These are phyloP conservation scores for Drosophila hamatofila DNA, from an alignment of 2,888 invertebrate species.

Conservation along the genomic window DNA sequence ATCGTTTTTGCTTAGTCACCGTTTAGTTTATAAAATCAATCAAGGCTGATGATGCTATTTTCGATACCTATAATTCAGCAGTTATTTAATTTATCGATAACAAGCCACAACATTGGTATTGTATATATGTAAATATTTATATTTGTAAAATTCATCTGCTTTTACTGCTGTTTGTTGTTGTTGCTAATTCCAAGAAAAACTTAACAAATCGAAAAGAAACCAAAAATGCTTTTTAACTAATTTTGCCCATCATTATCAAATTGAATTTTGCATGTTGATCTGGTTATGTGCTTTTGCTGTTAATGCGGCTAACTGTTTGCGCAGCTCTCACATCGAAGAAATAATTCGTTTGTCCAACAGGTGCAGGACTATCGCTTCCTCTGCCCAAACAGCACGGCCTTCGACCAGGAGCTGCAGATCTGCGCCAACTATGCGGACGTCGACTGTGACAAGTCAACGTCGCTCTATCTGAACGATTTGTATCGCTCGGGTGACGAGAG, in stretches of 20 bases:
- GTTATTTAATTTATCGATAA: background rate
- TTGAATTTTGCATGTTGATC: constrained; percentile 74
- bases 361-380: constrained; percentile 93
- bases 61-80: background rate
- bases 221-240: constrained; percentile 47
- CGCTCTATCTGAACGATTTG: constrained; percentile 92
- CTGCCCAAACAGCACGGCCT: constrained; percentile 95
- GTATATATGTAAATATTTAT: background rate
- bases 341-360: constrained; percentile 84
- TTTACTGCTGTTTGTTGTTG: constrained; percentile 10
- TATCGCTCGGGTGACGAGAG: constrained; percentile 87
- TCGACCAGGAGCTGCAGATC: constrained; percentile 96
- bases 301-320: constrained; percentile 48
- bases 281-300: constrained; percentile 66
- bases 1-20: background rate
- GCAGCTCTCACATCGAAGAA: constrained; percentile 75
- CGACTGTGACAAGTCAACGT: constrained; percentile 92
- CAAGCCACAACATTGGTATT: background rate
- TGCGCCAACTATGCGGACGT: constrained; percentile 97
- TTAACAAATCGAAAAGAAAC: constrained; percentile 11
- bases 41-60: no score
- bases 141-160: background rate
- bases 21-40: background rate
- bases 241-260: constrained; percentile 53
- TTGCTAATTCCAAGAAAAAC: background rate